These are phyloP conservation scores for Thripadectes ignobilis DNA, from an alignment of 2,797 vertebrate genomes.

Conservation along the genomic window DNA sequence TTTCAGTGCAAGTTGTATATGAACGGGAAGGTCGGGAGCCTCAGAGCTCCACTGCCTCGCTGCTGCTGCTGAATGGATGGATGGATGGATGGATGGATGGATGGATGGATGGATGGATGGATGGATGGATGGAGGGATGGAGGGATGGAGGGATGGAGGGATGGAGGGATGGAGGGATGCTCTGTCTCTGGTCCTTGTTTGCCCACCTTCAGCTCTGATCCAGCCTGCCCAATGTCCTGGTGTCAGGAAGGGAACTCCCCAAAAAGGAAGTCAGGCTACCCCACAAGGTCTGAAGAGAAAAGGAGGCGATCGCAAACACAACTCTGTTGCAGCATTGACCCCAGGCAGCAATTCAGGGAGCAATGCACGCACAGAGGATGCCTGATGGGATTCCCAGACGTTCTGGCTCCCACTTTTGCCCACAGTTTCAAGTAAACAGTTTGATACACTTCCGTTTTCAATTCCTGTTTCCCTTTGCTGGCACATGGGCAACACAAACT, in stretches of 20 bases:
- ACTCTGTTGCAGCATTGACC: background rate
- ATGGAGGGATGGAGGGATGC: background rate
- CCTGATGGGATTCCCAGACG: slow-evolving; percentile 22
- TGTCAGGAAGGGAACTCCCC: background rate
- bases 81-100: background rate
- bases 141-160: background rate
- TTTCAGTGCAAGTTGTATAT: background rate
- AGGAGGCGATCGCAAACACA: background rate
- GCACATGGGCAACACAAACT: background rate
- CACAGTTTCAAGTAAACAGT: slow-evolving; percentile 24
- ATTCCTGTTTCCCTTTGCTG: slow-evolving; percentile 51
- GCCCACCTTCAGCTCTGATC: accelerated
- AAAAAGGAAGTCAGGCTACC: background rate
- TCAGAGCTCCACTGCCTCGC: background rate
- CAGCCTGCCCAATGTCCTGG: background rate
- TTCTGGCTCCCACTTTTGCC: slow-evolving; percentile 20
- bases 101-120: background rate
- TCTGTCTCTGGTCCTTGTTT: background rate
- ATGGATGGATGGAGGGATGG: background rate
- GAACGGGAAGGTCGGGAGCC: background rate
- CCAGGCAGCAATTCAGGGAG: background rate
- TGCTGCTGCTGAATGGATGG: background rate
- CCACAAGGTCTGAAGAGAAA: background rate
- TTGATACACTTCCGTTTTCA: slow-evolving; percentile 29
- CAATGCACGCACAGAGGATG: background rate